Evolutionary conservation across 2,888 invertebrate species (phyloP), one percentile per base, ranked within the genome.

Genomic region (Neria commutata): DNA sequence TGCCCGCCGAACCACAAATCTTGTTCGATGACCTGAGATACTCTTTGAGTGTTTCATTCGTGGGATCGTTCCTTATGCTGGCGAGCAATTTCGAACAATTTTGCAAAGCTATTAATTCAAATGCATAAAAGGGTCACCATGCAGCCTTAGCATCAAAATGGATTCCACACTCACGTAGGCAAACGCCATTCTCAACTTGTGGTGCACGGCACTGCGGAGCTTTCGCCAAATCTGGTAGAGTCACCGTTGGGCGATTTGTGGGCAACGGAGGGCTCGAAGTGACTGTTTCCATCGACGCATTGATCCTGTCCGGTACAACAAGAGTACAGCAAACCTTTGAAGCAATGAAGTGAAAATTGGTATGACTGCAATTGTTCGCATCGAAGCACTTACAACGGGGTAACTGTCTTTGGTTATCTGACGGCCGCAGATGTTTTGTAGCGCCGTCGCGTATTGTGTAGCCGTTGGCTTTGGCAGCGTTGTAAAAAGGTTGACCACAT

Each of bases 401-500:
- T 75, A 75, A 46, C 73, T 71, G 42, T 72, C 69, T 0, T 65
- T 42, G 3, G 71, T 61, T 3, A 62, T 62, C 17, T 62, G 59
- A 55, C 67, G 71, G 1, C 73, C 72, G 61, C 78, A 78, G 51
- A 57, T 70, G 56, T 66, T 50, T 54, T 73, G 68, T 5, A 72
- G 49, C 4, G 52, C 60, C 42, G 59, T 58, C 3, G 77, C 64
- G 56, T 72, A 76, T 25, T 67, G 63, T 24, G 62, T 65, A 11
- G 74, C 71, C 3, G 66, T 52, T 53, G 66, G 62, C 23, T 60
- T 63, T 5, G 68, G 64, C 21, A 67, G 60, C 37, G 62, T 59
- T n/a, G 62, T 61, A 24, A 71, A 74, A 3, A 74, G 56, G 33
- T 67, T 63, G 25, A 73, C 63, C 2, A 77, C 63, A n/a, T 67